Conservation (phyloP, 2,797 vertebrate species). For the Uromys caudimaculatus region DNA sequence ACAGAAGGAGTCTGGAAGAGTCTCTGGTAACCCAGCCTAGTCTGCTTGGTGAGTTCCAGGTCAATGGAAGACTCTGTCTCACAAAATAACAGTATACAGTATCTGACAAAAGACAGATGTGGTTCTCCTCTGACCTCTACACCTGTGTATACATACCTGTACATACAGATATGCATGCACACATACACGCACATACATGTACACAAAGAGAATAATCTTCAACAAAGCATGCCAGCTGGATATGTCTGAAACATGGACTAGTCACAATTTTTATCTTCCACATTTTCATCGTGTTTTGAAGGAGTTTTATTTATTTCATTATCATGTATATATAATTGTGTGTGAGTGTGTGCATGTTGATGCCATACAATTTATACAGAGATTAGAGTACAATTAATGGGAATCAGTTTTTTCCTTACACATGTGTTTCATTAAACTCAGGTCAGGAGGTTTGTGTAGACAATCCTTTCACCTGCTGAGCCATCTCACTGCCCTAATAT, state of each 20-base stretch:
- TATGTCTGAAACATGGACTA: not conserved
- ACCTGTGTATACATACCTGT: not conserved
- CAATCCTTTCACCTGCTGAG: not conserved
- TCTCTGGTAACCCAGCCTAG: not conserved
- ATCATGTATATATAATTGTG: not conserved
- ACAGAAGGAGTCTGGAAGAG: not conserved
- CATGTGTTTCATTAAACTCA: not conserved
- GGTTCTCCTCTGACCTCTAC: no score
- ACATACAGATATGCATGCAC: not conserved
- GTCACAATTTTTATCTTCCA: not conserved
- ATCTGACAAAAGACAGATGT: not conserved
- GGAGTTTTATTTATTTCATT: not conserved
- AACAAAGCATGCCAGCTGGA: not conserved
- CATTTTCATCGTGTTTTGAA: not conserved
- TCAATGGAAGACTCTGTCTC: not conserved
- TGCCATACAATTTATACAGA: not conserved
- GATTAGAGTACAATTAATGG: not conserved
- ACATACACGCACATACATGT: not conserved
- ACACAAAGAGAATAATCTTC: not conserved
- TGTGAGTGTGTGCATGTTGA: not conserved
- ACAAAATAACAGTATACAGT: not conserved
- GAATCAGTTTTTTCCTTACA: not conserved
- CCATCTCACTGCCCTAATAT: not conserved
- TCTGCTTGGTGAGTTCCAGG: not conserved
- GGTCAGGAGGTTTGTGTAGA: not conserved